Conservation (phyloP, 2,797 vertebrate species). For the Loris lydekkerianus region DNA sequence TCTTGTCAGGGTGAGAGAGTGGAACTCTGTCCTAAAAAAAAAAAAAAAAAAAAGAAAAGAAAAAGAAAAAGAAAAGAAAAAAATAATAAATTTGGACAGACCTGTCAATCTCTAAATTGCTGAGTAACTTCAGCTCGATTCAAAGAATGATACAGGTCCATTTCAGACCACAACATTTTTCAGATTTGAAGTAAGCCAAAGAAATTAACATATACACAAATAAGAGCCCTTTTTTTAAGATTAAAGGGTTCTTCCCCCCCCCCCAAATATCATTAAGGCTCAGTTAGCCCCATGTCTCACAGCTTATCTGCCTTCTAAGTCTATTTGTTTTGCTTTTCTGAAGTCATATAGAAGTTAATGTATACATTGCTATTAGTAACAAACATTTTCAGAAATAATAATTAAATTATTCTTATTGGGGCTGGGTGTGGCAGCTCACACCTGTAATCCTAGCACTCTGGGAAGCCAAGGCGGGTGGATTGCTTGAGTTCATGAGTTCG, state of each 20-base stretch:
- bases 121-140: background rate
- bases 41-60: background rate
- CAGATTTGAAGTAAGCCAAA: constrained; percentile 56
- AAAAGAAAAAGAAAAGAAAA: background rate
- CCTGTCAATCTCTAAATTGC: background rate
- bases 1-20: background rate
- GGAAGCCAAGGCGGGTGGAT: too few species aligned
- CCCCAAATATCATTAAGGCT: constrained; percentile 46
- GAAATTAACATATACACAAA: constrained; percentile 43
- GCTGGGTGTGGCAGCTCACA: too few species aligned
- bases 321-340: constrained; percentile 66
- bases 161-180: constrained; percentile 52
- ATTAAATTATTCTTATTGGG: background rate
- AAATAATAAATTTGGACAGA: background rate
- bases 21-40: background rate
- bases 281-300: background rate
- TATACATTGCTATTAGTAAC: constrained; percentile 15
- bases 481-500: too few species aligned
- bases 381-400: constrained; percentile 60
- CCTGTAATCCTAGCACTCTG: too few species aligned
- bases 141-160: background rate
- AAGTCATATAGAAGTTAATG: constrained; percentile 30
- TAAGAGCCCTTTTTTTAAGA: constrained; percentile 35
- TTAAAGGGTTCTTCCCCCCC: background rate
- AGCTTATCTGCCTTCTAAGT: constrained; percentile 18